A percentile compares a stretch with the other conserved stretches of the same genome.
Conservation (phyloP, 2,797 vertebrate species). For the Buceros bicornis region DNA sequence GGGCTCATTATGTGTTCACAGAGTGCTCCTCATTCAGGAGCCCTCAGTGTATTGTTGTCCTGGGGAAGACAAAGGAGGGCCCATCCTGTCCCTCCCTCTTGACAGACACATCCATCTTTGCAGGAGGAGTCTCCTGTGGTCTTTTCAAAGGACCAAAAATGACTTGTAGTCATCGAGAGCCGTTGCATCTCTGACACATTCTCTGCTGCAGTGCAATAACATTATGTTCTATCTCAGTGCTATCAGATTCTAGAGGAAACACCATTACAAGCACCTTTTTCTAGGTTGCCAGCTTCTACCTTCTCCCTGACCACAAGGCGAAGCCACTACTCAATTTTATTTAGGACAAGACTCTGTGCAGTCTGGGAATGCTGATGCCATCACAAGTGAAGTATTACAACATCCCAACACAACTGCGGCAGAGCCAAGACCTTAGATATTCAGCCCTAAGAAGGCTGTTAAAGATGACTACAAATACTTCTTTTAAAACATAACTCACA, state of each 20-base stretch:
- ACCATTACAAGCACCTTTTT: neutral
- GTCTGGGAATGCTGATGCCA: neutral
- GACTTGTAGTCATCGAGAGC: rapidly evolving
- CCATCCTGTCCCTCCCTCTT: neutral
- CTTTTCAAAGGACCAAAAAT: neutral
- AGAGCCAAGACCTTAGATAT: neutral
- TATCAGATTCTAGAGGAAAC: neutral
- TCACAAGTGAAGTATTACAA: neutral
- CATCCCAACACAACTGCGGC: neutral
- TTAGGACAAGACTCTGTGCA: neutral
- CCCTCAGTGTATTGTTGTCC: neutral
- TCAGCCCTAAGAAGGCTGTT: neutral
- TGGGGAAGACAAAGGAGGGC: neutral
- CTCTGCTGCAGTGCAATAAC: neutral
- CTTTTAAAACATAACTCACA: neutral
- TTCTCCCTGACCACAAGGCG: neutral
- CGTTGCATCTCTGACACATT: neutral
- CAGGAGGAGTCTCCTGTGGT: neutral
- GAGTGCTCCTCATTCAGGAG: rapidly evolving
- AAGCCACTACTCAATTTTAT: neutral
- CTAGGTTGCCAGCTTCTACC: neutral
- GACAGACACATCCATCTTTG: rapidly evolving
- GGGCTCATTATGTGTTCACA: rapidly evolving
- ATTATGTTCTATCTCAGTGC: neutral
- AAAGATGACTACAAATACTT: neutral